Evolutionary conservation across 2,113 vertebrate genomes (phyloP).

Genomic region (Colaptes auratus): DNA sequence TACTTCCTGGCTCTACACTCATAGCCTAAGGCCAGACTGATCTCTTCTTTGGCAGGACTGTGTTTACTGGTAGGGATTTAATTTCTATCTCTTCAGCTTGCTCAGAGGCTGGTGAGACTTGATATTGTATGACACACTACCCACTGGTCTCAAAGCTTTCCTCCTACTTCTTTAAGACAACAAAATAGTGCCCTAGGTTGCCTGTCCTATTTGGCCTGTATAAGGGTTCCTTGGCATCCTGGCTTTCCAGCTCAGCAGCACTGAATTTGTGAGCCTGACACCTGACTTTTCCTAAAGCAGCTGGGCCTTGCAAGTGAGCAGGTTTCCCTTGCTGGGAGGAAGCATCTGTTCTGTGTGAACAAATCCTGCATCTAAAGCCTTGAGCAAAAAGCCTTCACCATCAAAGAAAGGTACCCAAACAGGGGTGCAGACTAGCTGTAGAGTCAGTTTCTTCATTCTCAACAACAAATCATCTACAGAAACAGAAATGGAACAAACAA

Average conservation of each 20-base stretch:
- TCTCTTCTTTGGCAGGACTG: not conserved
- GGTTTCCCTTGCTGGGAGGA: not conserved
- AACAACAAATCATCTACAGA: not conserved
- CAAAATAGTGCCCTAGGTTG: not conserved
- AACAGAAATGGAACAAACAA: not conserved
- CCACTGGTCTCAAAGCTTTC: not conserved
- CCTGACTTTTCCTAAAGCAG: not conserved
- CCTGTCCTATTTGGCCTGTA: not conserved
- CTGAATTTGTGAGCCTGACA: not conserved
- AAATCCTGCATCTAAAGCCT: not conserved
- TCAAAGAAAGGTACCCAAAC: not conserved
- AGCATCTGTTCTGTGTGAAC: not conserved
- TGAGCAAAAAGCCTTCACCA: not conserved
- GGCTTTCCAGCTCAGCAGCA: not conserved
- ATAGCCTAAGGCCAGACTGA: not conserved
- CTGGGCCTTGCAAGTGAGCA: not conserved
- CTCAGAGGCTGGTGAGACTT: not conserved
- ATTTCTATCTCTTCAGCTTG: not conserved
- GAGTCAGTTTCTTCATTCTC: not conserved
- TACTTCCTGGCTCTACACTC: not conserved
- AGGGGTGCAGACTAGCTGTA: not conserved
- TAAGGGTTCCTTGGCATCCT: not conserved
- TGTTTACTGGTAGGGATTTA: not conserved
- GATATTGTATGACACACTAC: not conserved
- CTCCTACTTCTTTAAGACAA: not conserved